Percentiles rank a stretch among this genome's conserved stretches.
Conservation (phyloP, 1,140 invertebrate species). For the Cylas formicarius region DNA sequence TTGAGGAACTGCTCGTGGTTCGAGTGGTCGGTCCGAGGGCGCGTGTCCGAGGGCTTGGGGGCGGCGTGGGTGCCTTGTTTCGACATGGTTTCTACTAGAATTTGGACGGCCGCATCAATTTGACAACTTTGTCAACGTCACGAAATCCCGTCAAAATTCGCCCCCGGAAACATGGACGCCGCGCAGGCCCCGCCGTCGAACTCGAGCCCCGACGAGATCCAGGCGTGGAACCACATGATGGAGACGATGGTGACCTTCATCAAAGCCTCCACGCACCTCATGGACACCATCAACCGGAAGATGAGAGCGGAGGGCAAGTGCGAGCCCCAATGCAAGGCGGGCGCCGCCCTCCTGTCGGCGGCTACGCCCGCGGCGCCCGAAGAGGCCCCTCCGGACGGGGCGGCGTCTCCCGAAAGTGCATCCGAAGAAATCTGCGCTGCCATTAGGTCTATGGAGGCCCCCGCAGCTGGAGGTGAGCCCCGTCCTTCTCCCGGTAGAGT, state of each 20-base stretch:
- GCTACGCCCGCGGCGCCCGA: background rate
- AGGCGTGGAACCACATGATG: conserved; percentile 28
- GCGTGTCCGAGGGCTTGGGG: no score
- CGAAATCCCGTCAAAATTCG: no score
- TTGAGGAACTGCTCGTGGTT: conserved; percentile 11
- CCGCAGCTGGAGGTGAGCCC: background rate
- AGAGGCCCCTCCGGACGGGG: background rate
- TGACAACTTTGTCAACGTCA: no score
- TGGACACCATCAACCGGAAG: conserved; percentile 20
- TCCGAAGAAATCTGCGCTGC: background rate
- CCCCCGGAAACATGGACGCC: no score
- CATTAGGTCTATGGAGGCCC: background rate
- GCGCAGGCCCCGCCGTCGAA: conserved; percentile 16
- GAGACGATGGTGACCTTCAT: conserved; percentile 25
- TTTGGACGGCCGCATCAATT: no score
- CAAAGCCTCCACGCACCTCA: conserved; percentile 20
- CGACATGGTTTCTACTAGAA: no score
- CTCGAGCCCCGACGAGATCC: conserved; percentile 14
- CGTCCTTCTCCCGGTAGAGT: background rate
- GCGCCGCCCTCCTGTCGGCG: background rate
- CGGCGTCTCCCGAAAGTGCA: background rate
- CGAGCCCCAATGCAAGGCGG: conserved; percentile 14
- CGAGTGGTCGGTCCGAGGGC: background rate
- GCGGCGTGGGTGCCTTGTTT: no score
- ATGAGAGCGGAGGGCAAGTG: conserved; percentile 1